Base-by-base conservation (phyloP, 2,888 invertebrate species). In the Pimpla rufipes region DNA sequence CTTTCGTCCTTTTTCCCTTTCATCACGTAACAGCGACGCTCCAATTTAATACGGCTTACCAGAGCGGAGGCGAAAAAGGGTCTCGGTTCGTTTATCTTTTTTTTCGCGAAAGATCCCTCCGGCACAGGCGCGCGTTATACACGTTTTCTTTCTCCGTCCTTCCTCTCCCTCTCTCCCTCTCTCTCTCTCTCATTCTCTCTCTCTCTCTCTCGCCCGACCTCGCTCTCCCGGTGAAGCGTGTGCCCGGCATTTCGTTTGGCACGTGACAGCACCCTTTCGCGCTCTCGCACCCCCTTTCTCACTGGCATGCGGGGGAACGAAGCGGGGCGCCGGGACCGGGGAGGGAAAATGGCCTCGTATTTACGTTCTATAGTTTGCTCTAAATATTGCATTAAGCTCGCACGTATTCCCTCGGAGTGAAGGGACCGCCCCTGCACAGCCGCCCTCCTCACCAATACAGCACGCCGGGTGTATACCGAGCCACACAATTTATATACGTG, bases 321-420 rank as follows among this genome's bases (percentile, higher is more conserved):
- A 29, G 5, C 3, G 29, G 29, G 29, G 3, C 3, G 29, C 29
- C 3, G 10, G 11, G 35, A n/a, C 74, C 18, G 70, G 79, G 81
- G 80, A 80, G 82, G 80, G 87, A 87, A 89, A 90, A 89, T 87
- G 55, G 76, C 78, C 84, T 83, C 77, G 85, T 86, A 85, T 87
- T 88, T 87, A 88, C 83, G 85, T 84, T 71, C 86, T 86, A 81
- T 79, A 86, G 76, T 84, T 86, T 79, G 81, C 85, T 86, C 84
- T 87, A 89, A 89, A 90, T 89, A 89, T 90, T 88, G 84, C 86
- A 90, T 89, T 88, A 88, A 90, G 87, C 87, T 86, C 81, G 84
- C 88, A 86, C 87, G 86, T 86, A 87, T 85, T 86, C 85, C 80
- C 85, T 83, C 82, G 70, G 59, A 29, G 76, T 66, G 73, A 68